Conservation (phyloP, 2,113 vertebrate species). For the Ochotona princeps region DNA sequence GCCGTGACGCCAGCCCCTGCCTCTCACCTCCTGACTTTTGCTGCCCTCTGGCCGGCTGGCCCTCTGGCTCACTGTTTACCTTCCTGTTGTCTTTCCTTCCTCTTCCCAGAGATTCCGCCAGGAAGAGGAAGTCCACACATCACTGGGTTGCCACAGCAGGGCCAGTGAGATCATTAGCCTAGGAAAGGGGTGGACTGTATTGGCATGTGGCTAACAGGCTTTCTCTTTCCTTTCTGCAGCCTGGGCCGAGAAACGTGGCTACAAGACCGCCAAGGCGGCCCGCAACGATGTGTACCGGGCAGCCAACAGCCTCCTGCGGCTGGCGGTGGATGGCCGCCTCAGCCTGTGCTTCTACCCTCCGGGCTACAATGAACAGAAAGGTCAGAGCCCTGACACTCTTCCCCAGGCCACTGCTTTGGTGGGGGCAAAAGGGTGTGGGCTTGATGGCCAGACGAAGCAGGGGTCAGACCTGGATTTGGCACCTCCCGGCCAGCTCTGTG, state of each 20-base stretch:
- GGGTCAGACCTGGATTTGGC: neutral
- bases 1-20: too few relatives aligned
- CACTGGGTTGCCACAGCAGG: neutral
- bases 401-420: neutral
- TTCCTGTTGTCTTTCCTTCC: neutral
- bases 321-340: conserved; percentile 92
- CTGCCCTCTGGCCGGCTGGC: neutral
- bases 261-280: conserved; percentile 93
- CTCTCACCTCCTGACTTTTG: neutral
- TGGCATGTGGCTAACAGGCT: neutral
- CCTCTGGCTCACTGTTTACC: neutral
- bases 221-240: conserved; percentile 76
- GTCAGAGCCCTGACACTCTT: conserved; percentile 78
- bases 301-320: conserved; percentile 93
- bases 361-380: conserved; percentile 90
- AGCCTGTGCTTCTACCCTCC: conserved; percentile 91
- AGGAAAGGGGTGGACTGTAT: neutral
- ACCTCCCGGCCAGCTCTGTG: neutral
- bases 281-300: conserved; percentile 93
- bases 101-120: neutral
- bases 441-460: neutral
- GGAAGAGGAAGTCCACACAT: neutral
- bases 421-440: neutral
- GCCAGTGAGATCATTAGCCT: neutral
- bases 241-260: conserved; percentile 95